Base-by-base conservation (phyloP, 53 echinoderm and acorn worm genomes). In the Zoroaster sp. region DNA sequence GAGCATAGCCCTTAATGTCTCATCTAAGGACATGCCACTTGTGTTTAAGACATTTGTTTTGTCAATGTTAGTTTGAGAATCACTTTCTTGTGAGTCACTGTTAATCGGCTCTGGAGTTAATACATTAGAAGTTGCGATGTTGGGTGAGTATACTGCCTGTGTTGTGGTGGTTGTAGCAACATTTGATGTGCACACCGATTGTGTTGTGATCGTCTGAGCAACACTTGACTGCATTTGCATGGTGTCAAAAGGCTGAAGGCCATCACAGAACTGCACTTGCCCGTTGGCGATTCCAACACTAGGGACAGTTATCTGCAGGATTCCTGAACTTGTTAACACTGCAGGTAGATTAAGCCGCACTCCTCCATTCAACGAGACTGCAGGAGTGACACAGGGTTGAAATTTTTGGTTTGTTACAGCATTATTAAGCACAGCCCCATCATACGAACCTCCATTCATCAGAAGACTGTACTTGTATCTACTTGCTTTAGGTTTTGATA, bases 391-490 rank as follows among this genome's bases (percentile, higher is more conserved):
- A 4, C 31, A 37, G 30, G 85, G 32, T 14, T 18, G 85, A 8
- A 36, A 38, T 46, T 71, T 85, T 15, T 42, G 35, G 38, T 47
- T 85, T 8, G 21, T 10, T n/a, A 49, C 38, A 18, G 83, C 5
- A 40, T 31, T 85, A 32, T 31, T 85, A 40, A 65, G 34, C 35
- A 53, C 36, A 32, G 65, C 43, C 18, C 92, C 87, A 39, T 86
- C 89, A 42, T 92, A 92, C 11, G 69, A 87, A 4, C 86, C 87
- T 65, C 93, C 96, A 69, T 99, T 99, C 88, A 93, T 93, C 7
- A 99, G 87, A 83, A 99, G 94, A 52, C 99, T 99, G 86, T 99
- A 99, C 68, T 99, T 99, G 80, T 99, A 99, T 73, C 93, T 87
- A 69, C 95, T 95, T 12, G 90, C 88, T 74, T 96, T 96, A 14